Evolutionary conservation across 1,140 invertebrate species (phyloP), one percentile per base, ranked within the genome.

Genomic region (Philopotamus ludificatus): DNA sequence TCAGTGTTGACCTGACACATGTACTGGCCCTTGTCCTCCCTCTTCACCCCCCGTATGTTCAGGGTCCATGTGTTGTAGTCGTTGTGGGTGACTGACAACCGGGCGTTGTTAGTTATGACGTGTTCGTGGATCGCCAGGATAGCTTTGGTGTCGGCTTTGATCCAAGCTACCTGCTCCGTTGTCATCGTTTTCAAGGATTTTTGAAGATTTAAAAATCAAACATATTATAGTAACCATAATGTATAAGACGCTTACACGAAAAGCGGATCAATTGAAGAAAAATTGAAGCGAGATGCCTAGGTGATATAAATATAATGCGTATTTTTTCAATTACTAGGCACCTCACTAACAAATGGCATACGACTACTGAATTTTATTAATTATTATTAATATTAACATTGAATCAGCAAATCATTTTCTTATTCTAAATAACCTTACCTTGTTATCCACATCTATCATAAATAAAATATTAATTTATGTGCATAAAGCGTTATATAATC

Each of bases 1-100:
- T 95, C 89, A 64, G 94, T 93, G 77, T 95, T 94, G 72, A 95
- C 88, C 83, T 96, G 94, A 80, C 93, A 95, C 90, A 94, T 95
- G 74, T 93, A 92, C 72, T 88, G 85, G 65, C 93, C 93, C 42
- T 90, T 80, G 80, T 97, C 94, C 72, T 90, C 89, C 71, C 90
- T 82, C 72, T 88, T 87, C 41, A 93, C 91, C 67, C 86, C 85
- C 67, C 87, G 84, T 72, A 95, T 93, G 76, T 89, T 89, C 54
- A 95, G 82, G 42, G 90, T 92, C 92, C 92, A 94, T 68, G 91
- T 93, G 73, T 91, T 89, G 81, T 85, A 88, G 80, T 92, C 90
- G 74, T 87, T 91, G 81, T 93, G 91, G n/a, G 89, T 89, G 53
- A 94, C 91, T 63, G 87, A 87, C 71, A 94, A 83, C 71, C 91